Evolutionary conservation across 2,113 vertebrate genomes (phyloP).

Genomic region (Callopanchax toddi): DNA sequence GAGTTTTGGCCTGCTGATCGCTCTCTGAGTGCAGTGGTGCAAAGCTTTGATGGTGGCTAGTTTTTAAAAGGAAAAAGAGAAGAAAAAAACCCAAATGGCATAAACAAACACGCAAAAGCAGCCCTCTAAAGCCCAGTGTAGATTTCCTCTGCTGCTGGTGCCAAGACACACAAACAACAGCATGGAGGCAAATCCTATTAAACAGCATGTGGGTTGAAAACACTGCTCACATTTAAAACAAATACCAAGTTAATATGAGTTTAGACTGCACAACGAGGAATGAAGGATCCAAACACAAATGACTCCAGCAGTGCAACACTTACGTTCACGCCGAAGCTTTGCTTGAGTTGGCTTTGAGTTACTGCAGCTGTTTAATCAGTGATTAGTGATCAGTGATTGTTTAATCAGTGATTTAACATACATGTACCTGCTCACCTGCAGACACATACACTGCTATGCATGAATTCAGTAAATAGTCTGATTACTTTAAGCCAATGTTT

Average conservation of each 20-base stretch:
- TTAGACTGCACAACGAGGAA: constrained; percentile 40
- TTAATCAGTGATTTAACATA: constrained; percentile 13
- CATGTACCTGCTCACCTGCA: background rate
- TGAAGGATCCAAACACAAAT: constrained; percentile 32
- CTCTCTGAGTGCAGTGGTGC: constrained; percentile 25
- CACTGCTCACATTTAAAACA: constrained; percentile 54
- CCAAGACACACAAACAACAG: constrained; percentile 64
- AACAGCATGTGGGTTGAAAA: constrained; percentile 55
- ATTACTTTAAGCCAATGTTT: background rate
- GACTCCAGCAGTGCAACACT: constrained; percentile 10
- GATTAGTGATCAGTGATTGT: constrained; percentile 9
- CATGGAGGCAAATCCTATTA: constrained; percentile 49
- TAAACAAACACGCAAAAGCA: constrained; percentile 57
- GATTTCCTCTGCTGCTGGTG: constrained; percentile 55
- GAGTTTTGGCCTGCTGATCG: constrained; percentile 51
- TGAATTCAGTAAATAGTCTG: background rate
- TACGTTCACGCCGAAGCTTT: constrained; percentile 22
- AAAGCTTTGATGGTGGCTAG: constrained; percentile 51
- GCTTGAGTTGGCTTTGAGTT: background rate
- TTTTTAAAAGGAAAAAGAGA: constrained; percentile 1
- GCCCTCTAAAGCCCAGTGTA: constrained; percentile 56
- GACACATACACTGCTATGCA: constrained; percentile 3
- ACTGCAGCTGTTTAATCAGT: background rate
- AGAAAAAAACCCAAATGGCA: constrained; percentile 16
- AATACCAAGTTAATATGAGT: constrained; percentile 55